A percentile compares a stretch with the other conserved stretches of the same genome.
Conservation (phyloP, 2,888 invertebrate species). For the Diaperis boleti region DNA sequence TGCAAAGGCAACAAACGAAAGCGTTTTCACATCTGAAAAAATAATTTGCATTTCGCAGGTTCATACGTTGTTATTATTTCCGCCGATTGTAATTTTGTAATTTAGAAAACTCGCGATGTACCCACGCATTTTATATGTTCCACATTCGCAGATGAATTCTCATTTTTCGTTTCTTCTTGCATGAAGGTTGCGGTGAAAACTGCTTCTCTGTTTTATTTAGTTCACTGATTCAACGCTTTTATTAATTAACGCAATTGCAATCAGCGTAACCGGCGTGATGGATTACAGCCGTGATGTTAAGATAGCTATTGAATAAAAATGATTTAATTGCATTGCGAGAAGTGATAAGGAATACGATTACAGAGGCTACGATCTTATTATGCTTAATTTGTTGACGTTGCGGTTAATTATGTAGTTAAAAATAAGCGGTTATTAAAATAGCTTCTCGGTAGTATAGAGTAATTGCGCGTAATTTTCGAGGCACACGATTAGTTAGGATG, state of each 20-base stretch:
- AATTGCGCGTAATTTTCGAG: constrained; percentile 32
- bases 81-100: constrained; percentile 24
- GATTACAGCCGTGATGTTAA: constrained; percentile 1
- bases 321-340: constrained; percentile 1
- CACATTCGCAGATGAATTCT: constrained; percentile 19
- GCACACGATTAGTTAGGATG: constrained; percentile 22
- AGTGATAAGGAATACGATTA: not conserved
- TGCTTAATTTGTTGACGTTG: constrained; percentile 28
- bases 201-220: constrained; percentile 3
- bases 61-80: constrained; percentile 12
- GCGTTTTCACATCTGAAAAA: constrained; percentile 4
- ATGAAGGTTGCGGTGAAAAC: constrained; percentile 18
- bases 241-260: constrained; percentile 6
- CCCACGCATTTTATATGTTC: constrained; percentile 5
- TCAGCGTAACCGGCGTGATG: not conserved
- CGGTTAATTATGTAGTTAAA: constrained; percentile 15
- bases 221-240: not conserved
- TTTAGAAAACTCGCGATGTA: constrained; percentile 12
- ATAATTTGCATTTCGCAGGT: constrained; percentile 8
- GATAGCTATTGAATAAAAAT: constrained; percentile 4
- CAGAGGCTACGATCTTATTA: constrained; percentile 8
- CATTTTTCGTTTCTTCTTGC: not conserved
- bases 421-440: constrained; percentile 13
- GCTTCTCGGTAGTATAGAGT: constrained; percentile 12
- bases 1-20: not conserved